A percentile compares a stretch with the other conserved stretches of the same genome.
Evolutionary conservation across 2,797 vertebrate genomes (phyloP).

Genomic region (Clarias fuscus): DNA sequence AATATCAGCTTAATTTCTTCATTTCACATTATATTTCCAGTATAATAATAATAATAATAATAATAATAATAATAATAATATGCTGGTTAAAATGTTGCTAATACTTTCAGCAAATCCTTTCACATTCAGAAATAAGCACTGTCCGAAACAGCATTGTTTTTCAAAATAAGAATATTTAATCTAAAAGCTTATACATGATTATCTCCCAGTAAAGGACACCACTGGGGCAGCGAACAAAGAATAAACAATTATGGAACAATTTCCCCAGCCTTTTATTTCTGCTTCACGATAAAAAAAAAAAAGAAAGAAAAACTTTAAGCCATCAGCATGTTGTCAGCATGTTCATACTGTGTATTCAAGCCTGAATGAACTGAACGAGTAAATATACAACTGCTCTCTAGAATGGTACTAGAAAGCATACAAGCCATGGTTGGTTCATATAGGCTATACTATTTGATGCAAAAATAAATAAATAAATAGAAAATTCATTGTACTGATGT

Average conservation of each 20-base stretch:
- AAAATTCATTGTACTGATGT: not conserved
- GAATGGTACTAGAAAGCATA: not conserved
- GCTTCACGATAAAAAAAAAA: not conserved
- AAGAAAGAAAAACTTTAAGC: not conserved
- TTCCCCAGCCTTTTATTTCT: not conserved
- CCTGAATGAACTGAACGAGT: constrained; percentile 2
- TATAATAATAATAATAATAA: not conserved
- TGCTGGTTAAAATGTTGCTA: not conserved
- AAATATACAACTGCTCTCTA: not conserved
- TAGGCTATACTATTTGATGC: not conserved
- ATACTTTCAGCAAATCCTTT: not conserved
- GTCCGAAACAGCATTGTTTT: not conserved
- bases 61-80: not conserved
- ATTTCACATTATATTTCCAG: not conserved
- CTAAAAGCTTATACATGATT: not conserved
- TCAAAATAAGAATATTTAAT: not conserved
- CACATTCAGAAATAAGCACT: not conserved
- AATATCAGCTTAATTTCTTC: not conserved
- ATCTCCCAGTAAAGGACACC: not conserved
- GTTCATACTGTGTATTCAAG: not conserved
- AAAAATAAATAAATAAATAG: no score
- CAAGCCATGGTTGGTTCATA: not conserved
- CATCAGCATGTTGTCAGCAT: not conserved
- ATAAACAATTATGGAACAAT: not conserved
- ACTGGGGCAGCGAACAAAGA: not conserved